Percentiles rank a stretch among this genome's conserved stretches.
These are phyloP conservation scores for Hermaeophaga mercurialis DNA, from an alignment of 2,888 invertebrate species.

Conservation along the genomic window DNA sequence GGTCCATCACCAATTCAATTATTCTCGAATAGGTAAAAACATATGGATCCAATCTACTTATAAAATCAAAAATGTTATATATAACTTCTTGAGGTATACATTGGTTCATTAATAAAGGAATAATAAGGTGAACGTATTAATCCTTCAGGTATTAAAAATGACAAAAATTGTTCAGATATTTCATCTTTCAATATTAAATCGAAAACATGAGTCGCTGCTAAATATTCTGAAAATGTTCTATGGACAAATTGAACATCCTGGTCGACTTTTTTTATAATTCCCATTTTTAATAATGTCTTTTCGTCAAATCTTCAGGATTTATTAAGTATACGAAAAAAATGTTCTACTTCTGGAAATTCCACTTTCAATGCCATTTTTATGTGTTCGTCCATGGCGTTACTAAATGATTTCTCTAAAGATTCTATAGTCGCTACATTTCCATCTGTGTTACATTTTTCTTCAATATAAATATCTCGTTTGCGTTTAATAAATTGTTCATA, in stretches of 20 bases:
- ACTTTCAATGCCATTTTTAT: neutral
- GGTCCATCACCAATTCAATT: neutral
- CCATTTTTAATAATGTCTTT: slow-evolving; percentile 10
- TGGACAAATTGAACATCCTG: slow-evolving; percentile 6
- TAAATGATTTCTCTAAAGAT: neutral
- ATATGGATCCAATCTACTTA: neutral
- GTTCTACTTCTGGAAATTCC: slow-evolving; percentile 1
- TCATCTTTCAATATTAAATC: neutral
- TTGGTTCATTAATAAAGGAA: neutral
- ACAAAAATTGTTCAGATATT: neutral
- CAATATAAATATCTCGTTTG: slow-evolving; percentile 15
- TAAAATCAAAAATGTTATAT: neutral
- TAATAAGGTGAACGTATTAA: neutral
- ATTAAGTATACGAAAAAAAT: neutral
- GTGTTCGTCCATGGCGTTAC: slow-evolving; percentile 1
- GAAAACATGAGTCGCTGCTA: slow-evolving; percentile 2
- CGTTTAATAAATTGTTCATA: slow-evolving; percentile 17
- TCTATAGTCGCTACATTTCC: slow-evolving; percentile 3
- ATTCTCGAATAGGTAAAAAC: neutral
- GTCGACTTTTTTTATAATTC: slow-evolving; percentile 2
- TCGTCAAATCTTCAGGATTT: neutral
- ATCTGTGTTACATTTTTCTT: slow-evolving; percentile 12
- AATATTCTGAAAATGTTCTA: slow-evolving; percentile 23
- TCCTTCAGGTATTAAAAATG: neutral
- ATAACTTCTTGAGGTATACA: neutral